phyloP scores from a whole-genome alignment of 2,113 vertebrate species.

The Gavialis gangeticus region DNA sequence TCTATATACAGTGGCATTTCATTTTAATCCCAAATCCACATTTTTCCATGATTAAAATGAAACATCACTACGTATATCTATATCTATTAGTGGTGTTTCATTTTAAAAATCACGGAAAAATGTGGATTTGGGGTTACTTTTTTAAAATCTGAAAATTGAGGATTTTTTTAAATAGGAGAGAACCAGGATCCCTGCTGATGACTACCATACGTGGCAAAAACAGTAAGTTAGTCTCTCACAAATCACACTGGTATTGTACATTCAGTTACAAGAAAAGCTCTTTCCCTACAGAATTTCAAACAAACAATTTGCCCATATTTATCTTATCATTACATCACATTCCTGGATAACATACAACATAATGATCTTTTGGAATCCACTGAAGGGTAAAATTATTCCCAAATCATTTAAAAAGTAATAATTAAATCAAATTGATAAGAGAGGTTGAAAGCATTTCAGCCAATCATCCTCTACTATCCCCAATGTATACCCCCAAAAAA shows the following conservation, averaged over 20 bases:
- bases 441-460: not conserved
- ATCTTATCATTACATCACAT: not conserved
- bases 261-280: not conserved
- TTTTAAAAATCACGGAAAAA: no score
- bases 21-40: no score
- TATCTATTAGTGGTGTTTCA: no score
- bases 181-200: no score
- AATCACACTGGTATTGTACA: not conserved
- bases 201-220: conserved; percentile 11
- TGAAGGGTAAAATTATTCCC: not conserved
- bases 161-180: no score
- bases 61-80: no score
- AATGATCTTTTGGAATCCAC: not conserved
- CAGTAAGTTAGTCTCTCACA: not conserved
- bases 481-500: not conserved
- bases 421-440: not conserved
- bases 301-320: not conserved
- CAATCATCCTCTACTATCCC: not conserved
- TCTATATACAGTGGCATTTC: no score
- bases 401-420: not conserved
- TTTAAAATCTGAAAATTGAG: no score
- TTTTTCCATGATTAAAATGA: no score
- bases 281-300: not conserved
- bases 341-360: not conserved
- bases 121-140: no score